Base-by-base conservation (phyloP, 1,140 invertebrate genomes). In the Formica selysi region DNA sequence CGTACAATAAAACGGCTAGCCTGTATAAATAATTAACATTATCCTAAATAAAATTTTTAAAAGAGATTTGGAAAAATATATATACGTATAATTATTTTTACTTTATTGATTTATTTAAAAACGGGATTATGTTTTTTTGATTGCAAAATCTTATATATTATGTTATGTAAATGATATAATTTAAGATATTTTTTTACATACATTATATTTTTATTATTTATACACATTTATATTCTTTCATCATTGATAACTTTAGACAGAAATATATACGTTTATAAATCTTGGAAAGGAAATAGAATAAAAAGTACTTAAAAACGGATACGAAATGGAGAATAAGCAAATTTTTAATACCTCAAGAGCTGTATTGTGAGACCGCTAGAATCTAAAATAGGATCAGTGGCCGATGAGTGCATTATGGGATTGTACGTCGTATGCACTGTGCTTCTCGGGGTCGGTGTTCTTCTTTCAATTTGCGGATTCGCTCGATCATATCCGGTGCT, bases 401-500 rank as follows among this genome's bases (percentile, higher is more conserved):
- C 5, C 2, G 74, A 32, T 11, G 80, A 36, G 32, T 67, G 80
- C 1, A 61, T 19, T 59, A 80, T 76, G 3, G 86, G 68, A 41
- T 76, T 57, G 36, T 73, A 88, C 16, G 88, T 61, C 2, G 88
- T 88, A 22, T 89, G 88, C 32, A 89, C 86, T 8, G 76, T 79
- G 19, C 87, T 89, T 19, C 86, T 74, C 0, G 87, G 87, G 0
- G 68, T 88, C 11, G 86, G 87, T 0, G 16, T 74, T 68, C 38
- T 85, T 13, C 29, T 89, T 36, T 36, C 16, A 1, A 13, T 11
- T 41, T 48, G 70, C 22, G 22, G 57, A 62, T 61, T 74, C 8
- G 22, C 8, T 61, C 36, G 73, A 41, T 62, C 13, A 1, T 8
- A 16, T 6, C 26, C 54, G 4, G 3, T 41, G 8, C 54, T 76